Evolutionary conservation across 2,797 vertebrate genomes (phyloP).

Genomic region (Hirundo rustica): DNA sequence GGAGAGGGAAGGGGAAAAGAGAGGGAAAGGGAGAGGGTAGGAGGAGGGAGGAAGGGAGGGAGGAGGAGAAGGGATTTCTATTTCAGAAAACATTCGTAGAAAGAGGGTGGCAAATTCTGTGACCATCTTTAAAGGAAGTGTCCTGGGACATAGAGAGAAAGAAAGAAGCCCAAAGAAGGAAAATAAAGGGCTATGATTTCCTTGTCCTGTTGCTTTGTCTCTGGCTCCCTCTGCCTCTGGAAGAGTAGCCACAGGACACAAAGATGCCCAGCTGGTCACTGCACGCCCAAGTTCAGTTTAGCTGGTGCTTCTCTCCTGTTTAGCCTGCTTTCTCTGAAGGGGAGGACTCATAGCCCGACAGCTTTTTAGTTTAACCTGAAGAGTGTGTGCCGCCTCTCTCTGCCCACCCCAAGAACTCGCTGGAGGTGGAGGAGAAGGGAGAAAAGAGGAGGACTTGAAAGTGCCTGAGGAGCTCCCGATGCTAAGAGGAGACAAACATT

Average conservation of each 20-base stretch:
- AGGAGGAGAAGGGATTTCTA: background rate
- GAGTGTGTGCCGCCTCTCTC: slow-evolving; percentile 37
- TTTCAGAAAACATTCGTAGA: background rate
- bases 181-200: slow-evolving; percentile 61
- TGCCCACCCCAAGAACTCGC: slow-evolving; percentile 52
- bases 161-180: slow-evolving; percentile 28
- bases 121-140: slow-evolving; percentile 43
- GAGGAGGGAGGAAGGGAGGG: background rate
- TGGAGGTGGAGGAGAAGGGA: slow-evolving; percentile 54
- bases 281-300: slow-evolving; percentile 70
- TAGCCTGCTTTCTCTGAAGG: slow-evolving; percentile 52
- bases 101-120: slow-evolving; percentile 32
- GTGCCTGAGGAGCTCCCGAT: slow-evolving; percentile 52
- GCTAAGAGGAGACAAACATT: slow-evolving; percentile 57
- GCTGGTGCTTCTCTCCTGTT: slow-evolving; percentile 54
- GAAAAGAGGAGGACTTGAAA: slow-evolving; percentile 54
- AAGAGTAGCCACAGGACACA: slow-evolving; percentile 65
- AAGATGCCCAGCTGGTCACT: slow-evolving; percentile 67
- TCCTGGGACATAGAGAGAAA: slow-evolving; percentile 26
- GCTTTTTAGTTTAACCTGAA: slow-evolving; percentile 50
- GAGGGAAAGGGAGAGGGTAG: no score
- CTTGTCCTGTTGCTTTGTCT: slow-evolving; percentile 61
- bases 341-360: slow-evolving; percentile 33
- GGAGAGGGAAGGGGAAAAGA: background rate
- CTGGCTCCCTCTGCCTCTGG: slow-evolving; percentile 68